Conservation (phyloP, 2,113 vertebrate genomes). For the Sinosuthora webbiana region DNA sequence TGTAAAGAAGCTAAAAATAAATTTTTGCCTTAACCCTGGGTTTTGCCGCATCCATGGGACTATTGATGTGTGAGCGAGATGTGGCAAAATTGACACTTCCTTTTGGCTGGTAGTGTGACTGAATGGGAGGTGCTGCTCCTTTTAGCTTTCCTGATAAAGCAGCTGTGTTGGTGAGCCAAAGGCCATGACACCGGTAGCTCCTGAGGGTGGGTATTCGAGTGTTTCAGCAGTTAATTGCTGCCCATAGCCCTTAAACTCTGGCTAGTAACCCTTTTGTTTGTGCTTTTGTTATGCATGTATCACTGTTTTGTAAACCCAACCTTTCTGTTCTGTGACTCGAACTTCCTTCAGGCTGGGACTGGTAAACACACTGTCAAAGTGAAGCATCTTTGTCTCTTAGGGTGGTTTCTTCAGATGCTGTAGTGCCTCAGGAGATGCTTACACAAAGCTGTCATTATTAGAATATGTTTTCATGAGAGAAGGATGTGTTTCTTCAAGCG, state of each 20-base stretch:
- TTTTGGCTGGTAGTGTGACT: conserved; percentile 15
- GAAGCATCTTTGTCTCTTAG: neutral
- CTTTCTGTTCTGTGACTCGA: neutral
- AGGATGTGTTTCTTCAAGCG: neutral
- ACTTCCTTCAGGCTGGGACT: neutral
- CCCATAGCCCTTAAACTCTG: neutral
- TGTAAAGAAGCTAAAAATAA: neutral
- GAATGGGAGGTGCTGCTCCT: neutral
- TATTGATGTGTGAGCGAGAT: neutral
- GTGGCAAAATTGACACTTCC: neutral
- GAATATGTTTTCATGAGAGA: neutral
- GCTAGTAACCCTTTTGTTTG: neutral
- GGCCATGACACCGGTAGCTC: neutral
- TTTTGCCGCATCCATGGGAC: neutral
- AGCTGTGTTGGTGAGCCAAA: neutral
- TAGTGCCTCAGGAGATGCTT: neutral
- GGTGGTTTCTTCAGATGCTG: neutral
- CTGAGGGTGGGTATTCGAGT: neutral
- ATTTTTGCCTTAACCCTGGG: neutral
- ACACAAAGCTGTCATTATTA: neutral
- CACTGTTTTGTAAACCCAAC: neutral
- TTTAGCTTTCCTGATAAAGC: conserved; percentile 11
- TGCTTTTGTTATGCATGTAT: neutral
- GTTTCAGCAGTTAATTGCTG: neutral
- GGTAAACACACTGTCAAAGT: neutral